Conservation (phyloP, 1,140 invertebrate species). For the Paraescarpia echinospica region DNA sequence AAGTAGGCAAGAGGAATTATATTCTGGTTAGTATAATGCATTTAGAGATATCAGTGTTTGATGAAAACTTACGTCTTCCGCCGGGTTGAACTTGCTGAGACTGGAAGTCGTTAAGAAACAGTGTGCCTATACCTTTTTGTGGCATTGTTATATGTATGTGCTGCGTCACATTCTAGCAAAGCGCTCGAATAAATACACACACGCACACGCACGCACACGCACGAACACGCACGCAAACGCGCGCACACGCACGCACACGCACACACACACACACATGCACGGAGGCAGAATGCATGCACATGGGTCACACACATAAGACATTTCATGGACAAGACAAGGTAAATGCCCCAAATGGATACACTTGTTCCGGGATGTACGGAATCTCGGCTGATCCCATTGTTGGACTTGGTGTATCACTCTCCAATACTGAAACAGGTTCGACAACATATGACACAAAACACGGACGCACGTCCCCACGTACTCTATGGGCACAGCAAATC, state of each 20-base stretch:
- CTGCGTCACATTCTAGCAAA: background rate
- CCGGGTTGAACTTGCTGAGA: background rate
- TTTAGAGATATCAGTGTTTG: slow-evolving; percentile 10
- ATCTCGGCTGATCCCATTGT: slow-evolving; percentile 63
- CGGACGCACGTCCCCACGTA: too few species aligned
- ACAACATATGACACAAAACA: background rate
- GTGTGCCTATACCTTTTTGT: background rate
- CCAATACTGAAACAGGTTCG: slow-evolving; percentile 60
- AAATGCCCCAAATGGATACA: slow-evolving; percentile 60
- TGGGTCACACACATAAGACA: background rate
- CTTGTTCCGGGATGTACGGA: slow-evolving; percentile 66
- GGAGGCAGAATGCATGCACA: background rate
- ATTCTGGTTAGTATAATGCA: background rate
- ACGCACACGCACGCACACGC: too few species aligned
- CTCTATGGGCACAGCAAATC: too few species aligned
- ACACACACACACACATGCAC: background rate
- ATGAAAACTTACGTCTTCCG: slow-evolving; percentile 11
- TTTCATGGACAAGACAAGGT: background rate
- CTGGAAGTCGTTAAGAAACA: background rate
- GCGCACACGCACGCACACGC: too few species aligned
- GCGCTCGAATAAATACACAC: background rate
- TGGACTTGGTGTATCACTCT: slow-evolving; percentile 63
- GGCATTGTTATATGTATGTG: background rate
- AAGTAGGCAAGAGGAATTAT: background rate
- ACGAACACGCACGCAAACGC: too few species aligned